Base-by-base conservation (phyloP, 2,888 invertebrate species). In the Drosophila lacicola region DNA sequence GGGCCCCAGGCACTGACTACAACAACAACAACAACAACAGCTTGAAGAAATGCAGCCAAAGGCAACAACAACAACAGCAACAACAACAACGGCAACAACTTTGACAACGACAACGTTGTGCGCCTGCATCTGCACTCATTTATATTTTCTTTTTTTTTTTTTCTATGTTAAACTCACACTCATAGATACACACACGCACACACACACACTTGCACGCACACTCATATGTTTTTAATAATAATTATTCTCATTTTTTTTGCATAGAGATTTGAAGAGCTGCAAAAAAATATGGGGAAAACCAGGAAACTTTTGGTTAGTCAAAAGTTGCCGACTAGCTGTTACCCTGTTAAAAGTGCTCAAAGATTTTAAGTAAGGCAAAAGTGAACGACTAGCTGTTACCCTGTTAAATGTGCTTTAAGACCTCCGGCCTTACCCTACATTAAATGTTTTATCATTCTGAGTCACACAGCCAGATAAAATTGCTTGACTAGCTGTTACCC, bases 191-290 rank as follows among this genome's bases (percentile, higher is more conserved):
- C 66, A 55, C 57, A 42, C 62, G 47, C 58, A 36, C 62, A 39
- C 55, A 57, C 56, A 51, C 57, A 64, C 33, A 50, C 45, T 57
- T 42, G 47, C 50, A 54, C 65, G 29, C 78, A 71, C 79, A 81
- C 78, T 80, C 86, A 78, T 74, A 82, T 82, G 73, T 82, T 81
- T 84, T 83, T 83, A 84, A 82, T 87, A 82, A 80, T 78, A 73
- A 83, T 84, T 79, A 87, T 79, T 77, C 60, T 67, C 29, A 8
- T 68, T 70, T 64, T 70, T 75, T 70, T 70, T 57, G 74, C 68
- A 71, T 66, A 55, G 62, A 61, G 62, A 71, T 65, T 68, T 78
- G 64, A 58, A 72, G 74, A 63, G 68, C 71, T 65, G 54, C 53
- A 29, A 51, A 61, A 53, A 61, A 53, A 33, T 41, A 29, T 54